Base-by-base conservation (phyloP, 37 sponge, comb jelly and placozoan genomes). In the Tethya wilhelma region DNA sequence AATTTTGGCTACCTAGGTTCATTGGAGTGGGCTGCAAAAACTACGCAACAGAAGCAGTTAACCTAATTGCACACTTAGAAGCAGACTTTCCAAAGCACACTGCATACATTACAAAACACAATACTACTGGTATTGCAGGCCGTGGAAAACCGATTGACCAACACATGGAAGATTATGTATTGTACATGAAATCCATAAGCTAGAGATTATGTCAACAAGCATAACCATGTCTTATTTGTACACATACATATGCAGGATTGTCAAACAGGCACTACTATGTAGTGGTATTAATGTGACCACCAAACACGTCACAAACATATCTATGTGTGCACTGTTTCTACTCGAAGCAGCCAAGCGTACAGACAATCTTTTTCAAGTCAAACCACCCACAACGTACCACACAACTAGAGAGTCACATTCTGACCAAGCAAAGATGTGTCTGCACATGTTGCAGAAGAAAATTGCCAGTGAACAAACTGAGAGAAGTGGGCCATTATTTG, bases 61-160 rank as follows among this genome's bases (percentile, higher is more conserved):
- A 79, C 23, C 56, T 79, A 1, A 33, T 79, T 5, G 2, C 56
- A 2, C 65, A 79, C 6, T 2, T 79, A 36, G 2, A 12, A 26
- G 68, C 79, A 1, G 68, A 46, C 37, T 79, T 46, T 28, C 69
- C 79, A 1, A 44, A 45, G 57, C 57, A 44, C 68, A 65, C 43
- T 1, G 68, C 79, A 2, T 79, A 66, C 53, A 65, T 79, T 29
- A 38, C 38, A 30, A 59, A 40, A 3, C 44, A 77, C 36, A 77
- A 77, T 57, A 65, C 25, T 1, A 38, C 26, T 2, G 79, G 79
- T 1, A 46, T 12, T 1, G 38, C 57, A 25, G 79, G 79, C 3
- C 56, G 31, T 31, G 79, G 69, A 44, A 79, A 79, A 42, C 78
- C 78, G 33, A 37, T 77, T 77, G 78, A 77, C 42, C 78, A 77